These are phyloP conservation scores for Orycteropus afer DNA, from an alignment of 2,113 vertebrate species.

Conservation along the genomic window DNA sequence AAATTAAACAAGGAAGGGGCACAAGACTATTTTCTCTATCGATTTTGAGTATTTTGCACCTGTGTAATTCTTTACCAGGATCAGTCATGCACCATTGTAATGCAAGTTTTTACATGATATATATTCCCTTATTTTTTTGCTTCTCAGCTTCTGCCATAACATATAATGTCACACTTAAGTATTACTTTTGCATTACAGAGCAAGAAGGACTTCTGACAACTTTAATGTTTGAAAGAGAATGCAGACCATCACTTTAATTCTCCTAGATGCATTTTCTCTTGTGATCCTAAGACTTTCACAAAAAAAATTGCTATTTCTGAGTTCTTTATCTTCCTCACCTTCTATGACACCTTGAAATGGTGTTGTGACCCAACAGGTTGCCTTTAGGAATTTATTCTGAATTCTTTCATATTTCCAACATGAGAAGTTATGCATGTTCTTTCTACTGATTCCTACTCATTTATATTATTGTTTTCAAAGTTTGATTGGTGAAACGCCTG, in stretches of 20 bases:
- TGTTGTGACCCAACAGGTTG: neutral
- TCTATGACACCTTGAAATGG: neutral
- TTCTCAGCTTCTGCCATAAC: neutral
- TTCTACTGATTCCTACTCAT: neutral
- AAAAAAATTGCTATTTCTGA: neutral
- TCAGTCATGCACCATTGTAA: neutral
- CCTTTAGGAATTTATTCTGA: neutral
- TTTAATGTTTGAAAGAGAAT: neutral
- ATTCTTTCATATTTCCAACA: neutral
- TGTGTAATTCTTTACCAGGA: neutral
- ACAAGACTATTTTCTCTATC: neutral
- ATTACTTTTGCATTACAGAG: neutral
- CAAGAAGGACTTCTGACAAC: neutral
- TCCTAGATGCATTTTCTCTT: neutral
- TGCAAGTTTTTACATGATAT: neutral
- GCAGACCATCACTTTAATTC: neutral
- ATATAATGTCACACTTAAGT: neutral
- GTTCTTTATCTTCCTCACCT: fast-evolving
- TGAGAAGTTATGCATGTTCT: neutral
- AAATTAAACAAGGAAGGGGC: neutral
- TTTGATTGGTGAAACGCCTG: neutral
- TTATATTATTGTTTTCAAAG: neutral
- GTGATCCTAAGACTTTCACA: neutral
- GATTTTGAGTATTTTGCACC: constrained; percentile 31
- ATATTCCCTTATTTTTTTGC: neutral